A percentile compares a stretch with the other conserved stretches of the same genome.
These are phyloP conservation scores for Larimichthys crocea DNA, from an alignment of 2,113 vertebrate genomes.

Conservation along the genomic window DNA sequence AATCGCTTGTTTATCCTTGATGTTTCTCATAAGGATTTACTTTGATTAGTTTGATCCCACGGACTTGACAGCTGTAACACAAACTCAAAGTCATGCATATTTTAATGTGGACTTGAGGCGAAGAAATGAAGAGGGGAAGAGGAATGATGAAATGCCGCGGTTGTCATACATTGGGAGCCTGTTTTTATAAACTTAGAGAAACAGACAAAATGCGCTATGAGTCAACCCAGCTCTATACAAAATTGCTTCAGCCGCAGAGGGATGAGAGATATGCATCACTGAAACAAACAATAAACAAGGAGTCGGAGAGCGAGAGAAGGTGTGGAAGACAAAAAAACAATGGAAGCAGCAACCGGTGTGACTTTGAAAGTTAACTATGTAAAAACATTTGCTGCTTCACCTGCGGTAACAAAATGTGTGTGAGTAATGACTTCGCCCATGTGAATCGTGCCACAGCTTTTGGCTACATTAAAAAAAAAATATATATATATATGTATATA, in stretches of 20 bases:
- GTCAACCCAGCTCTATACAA: slow-evolving; percentile 12
- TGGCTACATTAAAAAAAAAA: slow-evolving; percentile 1
- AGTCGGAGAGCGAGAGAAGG: not conserved
- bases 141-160: slow-evolving; percentile 52
- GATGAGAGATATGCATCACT: slow-evolving; percentile 21
- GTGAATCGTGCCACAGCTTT: not conserved
- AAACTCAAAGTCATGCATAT: slow-evolving; percentile 67
- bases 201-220: slow-evolving; percentile 35
- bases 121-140: slow-evolving; percentile 32
- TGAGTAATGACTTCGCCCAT: not conserved
- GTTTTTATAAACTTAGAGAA: slow-evolving; percentile 35
- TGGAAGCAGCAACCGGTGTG: not conserved
- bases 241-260: slow-evolving; percentile 25
- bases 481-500: not conserved
- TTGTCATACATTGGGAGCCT: slow-evolving; percentile 34
- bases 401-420: not conserved
- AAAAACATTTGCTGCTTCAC: not conserved
- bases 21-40: slow-evolving; percentile 64
- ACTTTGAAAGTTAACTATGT: slow-evolving; percentile 10
- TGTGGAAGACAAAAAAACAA: not conserved
- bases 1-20: slow-evolving; percentile 68
- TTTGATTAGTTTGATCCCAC: slow-evolving; percentile 70
- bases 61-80: slow-evolving; percentile 60
- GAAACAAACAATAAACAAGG: slow-evolving; percentile 27
- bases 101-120: slow-evolving; percentile 62